Base-by-base conservation (phyloP, 2,888 invertebrate species). In the Orchestes rusci region DNA sequence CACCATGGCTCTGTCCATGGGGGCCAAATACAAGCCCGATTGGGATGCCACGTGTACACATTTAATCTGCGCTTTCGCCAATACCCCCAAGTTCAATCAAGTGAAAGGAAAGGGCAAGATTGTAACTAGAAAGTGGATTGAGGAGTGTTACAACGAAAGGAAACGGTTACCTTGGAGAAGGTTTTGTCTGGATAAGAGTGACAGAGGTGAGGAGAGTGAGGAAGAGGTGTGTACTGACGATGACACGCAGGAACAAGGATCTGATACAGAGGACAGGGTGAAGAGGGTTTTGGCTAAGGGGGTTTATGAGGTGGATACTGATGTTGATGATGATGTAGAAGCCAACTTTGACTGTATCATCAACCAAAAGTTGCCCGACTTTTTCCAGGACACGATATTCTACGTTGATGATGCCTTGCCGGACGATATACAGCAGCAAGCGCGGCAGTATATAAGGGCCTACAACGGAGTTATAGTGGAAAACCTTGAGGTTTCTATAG, bases 1-100 rank as follows among this genome's bases (percentile, higher is more conserved):
- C 23, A 74, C 73, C 50, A 74, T 75, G 54, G 89, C 85, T 4
- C 45, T 81, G 3, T 75, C 77, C 40, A 77, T 94, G 77, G 93
- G 93, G 2, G 92, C 89, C 1, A 73, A 72, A 53, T 90, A 86
- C 62, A 76, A 75, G 62, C 70, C 77, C 1, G 84, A 87, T 69
- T 92, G 91, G 91, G 75, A 75, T 38, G 61, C 67, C 13, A 64
- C 63, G 17, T 89, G 87, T 64, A 92, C 91, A 4, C 93, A 93
- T 70, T 77, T 94, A 52, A 75, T 94, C 88, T 93, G 92, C 70
- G 92, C 93, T 8, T 92, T 91, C 69, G 71, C 77, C 3, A 87
- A 87, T 66, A 93, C 93, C 3, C 94, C 93, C 3, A 93, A 93
- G 67, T 84, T 84, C 64, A 75, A 77, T 38, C 77, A 83, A 67